Evolutionary conservation across 2,888 invertebrate species (phyloP).

Genomic region (Spilosoma lubricipeda): DNA sequence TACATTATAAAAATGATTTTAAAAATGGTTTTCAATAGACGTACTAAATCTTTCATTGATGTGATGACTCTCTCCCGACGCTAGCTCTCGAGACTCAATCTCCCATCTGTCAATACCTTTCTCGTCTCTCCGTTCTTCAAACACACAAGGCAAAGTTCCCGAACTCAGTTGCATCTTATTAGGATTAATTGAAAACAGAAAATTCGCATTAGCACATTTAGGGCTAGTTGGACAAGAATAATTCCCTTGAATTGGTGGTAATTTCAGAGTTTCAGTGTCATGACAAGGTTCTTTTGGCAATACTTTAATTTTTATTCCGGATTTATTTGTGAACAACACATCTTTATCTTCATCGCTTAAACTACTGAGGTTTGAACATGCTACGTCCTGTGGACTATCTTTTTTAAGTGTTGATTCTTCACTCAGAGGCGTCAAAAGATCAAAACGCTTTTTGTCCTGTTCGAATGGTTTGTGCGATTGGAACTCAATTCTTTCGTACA

Average conservation of each 20-base stretch:
- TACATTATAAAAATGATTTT: neutral
- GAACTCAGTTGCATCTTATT: slow-evolving; percentile 47
- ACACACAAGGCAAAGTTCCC: slow-evolving; percentile 51
- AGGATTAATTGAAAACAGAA: slow-evolving; percentile 61
- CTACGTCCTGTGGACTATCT: slow-evolving; percentile 64
- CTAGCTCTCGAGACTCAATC: slow-evolving; percentile 61
- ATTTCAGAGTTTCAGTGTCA: slow-evolving; percentile 57
- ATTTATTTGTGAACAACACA: slow-evolving; percentile 61
- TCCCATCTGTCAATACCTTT: slow-evolving; percentile 64
- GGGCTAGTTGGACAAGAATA: slow-evolving; percentile 61
- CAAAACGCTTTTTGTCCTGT: slow-evolving; percentile 53
- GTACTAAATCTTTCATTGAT: slow-evolving; percentile 66
- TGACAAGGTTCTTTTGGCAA: slow-evolving; percentile 49
- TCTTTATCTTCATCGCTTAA: slow-evolving; percentile 52
- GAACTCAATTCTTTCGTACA: slow-evolving; percentile 62
- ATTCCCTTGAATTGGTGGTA: slow-evolving; percentile 71
- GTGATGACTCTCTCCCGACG: slow-evolving; percentile 70
- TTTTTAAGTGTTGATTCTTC: slow-evolving; percentile 73
- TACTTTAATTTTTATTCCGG: slow-evolving; percentile 63
- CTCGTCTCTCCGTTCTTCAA: slow-evolving; percentile 50
- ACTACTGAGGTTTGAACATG: slow-evolving; percentile 42
- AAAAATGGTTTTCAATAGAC: slow-evolving; percentile 14
- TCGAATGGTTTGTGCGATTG: slow-evolving; percentile 47
- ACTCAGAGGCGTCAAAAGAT: slow-evolving; percentile 71
- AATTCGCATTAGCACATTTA: slow-evolving; percentile 56